These are phyloP conservation scores for Drosophila neotestacea DNA, from an alignment of 2,888 invertebrate genomes.

Conservation along the genomic window DNA sequence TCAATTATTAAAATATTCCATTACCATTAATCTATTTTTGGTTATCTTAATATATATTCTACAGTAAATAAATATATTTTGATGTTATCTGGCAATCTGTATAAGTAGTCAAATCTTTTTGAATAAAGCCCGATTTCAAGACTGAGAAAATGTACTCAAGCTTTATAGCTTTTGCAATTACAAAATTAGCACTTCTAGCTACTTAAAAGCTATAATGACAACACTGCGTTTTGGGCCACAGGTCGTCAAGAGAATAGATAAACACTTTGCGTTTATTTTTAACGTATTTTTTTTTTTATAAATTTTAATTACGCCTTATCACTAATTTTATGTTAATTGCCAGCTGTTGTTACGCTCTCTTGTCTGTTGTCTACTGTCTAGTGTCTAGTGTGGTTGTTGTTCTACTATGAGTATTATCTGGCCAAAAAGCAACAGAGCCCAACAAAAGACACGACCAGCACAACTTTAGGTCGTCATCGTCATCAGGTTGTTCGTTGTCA, in stretches of 20 bases:
- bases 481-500: conserved; percentile 23
- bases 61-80: no score
- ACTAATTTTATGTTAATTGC: conserved; percentile 82
- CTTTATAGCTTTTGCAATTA: no score
- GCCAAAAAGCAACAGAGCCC: conserved; percentile 35
- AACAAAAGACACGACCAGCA: conserved; percentile 61
- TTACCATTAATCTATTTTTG: no score
- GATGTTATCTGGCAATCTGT: no score
- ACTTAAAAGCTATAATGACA: no score
- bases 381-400: conserved; percentile 20
- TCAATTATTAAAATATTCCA: no score
- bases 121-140: no score
- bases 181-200: no score
- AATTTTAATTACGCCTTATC: conserved; percentile 78
- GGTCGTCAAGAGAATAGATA: conserved; percentile 57
- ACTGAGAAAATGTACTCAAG: no score
- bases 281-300: conserved; percentile 45
- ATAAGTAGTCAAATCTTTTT: no score
- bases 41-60: no score
- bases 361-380: conserved; percentile 48
- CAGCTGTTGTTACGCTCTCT: conserved; percentile 61
- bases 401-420: conserved; percentile 32
- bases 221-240: conserved; percentile 25
- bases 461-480: conserved; percentile 28
- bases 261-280: conserved; percentile 53